Base-by-base conservation (phyloP, 2,797 vertebrate genomes). In the Sebastes itinus region DNA sequence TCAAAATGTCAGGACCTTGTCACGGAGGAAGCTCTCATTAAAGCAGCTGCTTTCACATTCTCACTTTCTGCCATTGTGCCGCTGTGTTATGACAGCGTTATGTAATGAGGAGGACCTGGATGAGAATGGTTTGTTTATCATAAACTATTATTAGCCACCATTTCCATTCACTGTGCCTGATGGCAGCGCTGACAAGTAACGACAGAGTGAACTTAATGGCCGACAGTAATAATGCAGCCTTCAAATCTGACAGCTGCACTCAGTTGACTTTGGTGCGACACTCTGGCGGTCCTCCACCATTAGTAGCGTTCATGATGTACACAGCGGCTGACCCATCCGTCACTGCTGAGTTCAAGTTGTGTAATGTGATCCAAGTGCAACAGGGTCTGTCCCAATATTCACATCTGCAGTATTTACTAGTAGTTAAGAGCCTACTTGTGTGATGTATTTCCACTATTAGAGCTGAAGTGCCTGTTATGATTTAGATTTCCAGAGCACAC, bases 131-230 rank as follows among this genome's bases (percentile, higher is more conserved):
- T 87, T 82, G 90, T 78, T 88, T 81, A 54, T 58, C 32, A 35
- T 65, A 64, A 84, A 70, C 52, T 85, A 81, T 84, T 84, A 85
- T 92, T 67, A 85, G 72, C 72, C 62, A 52, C 68, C 38, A n/a
- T 78, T 85, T 86, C 52, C 72, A 72, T 72, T 77, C 72, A 58
- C 67, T 33, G 42, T 14, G 71, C 12, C 54, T 69, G 63, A 83
- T 67, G 64, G 22, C 54, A 25, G 20, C 7, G 20, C 33, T 75
- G 80, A 82, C 68, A 61, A 73, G 63, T 66, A 72, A 72, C 55
- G 65, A 74, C 82, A 67, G 69, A 54, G 30, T 52, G 54, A 77
- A 66, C 71, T 64, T 77, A 84, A 82, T 67, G 83, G 56, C 72
- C 65, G 54, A 22, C 80, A 68, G 77, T 78, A 33, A 85, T 82